Evolutionary conservation across 1,140 invertebrate species (phyloP), one percentile per base, ranked within the genome.

Genomic region (Ganaspis sp.): DNA sequence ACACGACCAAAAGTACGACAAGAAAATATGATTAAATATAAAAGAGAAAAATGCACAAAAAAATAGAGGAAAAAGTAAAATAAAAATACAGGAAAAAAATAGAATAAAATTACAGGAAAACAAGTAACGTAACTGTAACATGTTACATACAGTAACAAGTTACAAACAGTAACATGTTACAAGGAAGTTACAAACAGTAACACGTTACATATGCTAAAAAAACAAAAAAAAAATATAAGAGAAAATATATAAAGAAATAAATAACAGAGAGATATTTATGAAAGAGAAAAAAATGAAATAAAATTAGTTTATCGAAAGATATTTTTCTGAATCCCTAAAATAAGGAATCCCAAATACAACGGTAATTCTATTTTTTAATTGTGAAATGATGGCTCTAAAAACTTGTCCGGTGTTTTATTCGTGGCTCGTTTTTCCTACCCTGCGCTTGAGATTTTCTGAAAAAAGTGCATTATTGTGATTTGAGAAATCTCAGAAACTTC

Each of bases 391-490:
- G 23, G 58, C 58, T 64, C 58, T 64, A 26, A 64, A 29, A 21
- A 64, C 26, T 64, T 64, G 58, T 64, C 58, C 58, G 58, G 23
- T 64, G 58, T 64, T 64, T 34, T 64, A 17, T 34, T 64, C 58
- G 58, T 29, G 54, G 54, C 54, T 15, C 58, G 21, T 64, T 64
- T 64, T 26, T 64, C 23, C 19, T 29, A 15, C 12, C 12, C 23
- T 29, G 58, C 58, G 58, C 58, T 34, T 64, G 58, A 64, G 58
- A 64, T 64, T 64, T 34, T 64, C 23, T 26, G 58, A 12, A 58
- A 58, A 64, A 64, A 29, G 58, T 21, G 58, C 58, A 64, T 64
- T 64, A 64, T 64, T 64, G 58, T 64, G 58, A 64, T 64, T 64
- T 26, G 15, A 64, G 23, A 64, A 64, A 29, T 64, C 58, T 64